Conservation (phyloP, 2,113 vertebrate genomes). For the Pseudorasbora parva region DNA sequence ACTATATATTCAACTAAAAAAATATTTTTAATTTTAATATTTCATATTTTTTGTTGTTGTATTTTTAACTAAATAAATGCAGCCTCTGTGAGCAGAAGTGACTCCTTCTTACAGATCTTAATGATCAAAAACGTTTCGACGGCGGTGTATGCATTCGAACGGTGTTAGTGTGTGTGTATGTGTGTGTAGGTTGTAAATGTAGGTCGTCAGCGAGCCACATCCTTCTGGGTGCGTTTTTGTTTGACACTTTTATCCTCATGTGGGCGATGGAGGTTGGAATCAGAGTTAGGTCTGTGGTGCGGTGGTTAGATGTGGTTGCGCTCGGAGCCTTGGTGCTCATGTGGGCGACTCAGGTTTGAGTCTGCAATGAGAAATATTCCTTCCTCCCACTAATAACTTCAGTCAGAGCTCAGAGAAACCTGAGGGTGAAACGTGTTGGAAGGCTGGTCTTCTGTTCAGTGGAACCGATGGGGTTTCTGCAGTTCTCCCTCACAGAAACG, state of each 20-base stretch:
- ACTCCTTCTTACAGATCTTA: too few relatives aligned
- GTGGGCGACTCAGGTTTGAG: neutral
- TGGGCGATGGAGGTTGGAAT: neutral
- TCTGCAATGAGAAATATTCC: neutral
- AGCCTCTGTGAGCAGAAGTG: too few relatives aligned
- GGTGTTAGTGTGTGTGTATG: neutral
- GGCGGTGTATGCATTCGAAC: neutral
- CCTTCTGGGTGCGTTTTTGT: neutral
- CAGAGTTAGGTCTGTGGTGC: too few relatives aligned
- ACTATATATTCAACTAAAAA: too few relatives aligned
- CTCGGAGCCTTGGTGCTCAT: neutral
- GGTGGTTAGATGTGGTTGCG: too few relatives aligned
- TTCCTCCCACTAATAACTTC: neutral
- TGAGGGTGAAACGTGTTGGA: neutral
- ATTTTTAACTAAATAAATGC: too few relatives aligned
- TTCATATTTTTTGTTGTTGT: too few relatives aligned
- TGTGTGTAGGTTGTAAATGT: neutral
- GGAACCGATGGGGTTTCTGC: constrained; percentile 24
- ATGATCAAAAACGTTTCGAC: too few relatives aligned
- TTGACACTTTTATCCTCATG: neutral
- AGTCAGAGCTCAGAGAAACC: neutral
- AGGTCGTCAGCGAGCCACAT: neutral
- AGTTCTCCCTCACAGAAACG: constrained; percentile 19
- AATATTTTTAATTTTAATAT: too few relatives aligned
- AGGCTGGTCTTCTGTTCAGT: constrained; percentile 19